Evolutionary conservation across 2,113 vertebrate genomes (phyloP), one percentile per base, ranked within the genome.

Genomic region (Microcebus ravelobensis): DNA sequence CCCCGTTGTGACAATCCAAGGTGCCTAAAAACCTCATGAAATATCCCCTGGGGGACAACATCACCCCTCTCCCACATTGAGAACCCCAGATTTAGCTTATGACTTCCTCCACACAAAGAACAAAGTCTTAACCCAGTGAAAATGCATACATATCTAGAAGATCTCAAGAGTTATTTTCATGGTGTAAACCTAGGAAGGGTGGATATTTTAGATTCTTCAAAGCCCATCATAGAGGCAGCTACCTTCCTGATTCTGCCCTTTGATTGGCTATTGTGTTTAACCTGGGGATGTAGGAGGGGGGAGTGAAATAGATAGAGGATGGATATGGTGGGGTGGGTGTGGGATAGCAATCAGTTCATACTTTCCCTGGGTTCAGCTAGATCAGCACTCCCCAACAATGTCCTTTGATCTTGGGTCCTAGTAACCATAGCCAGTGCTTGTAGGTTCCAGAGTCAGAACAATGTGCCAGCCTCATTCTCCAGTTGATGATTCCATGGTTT

Each of bases 401-500:
- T 25, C 11, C 82, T 91, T 91, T 89, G 39, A 23, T 74, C 95
- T 95, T 89, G 85, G 18, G 67, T 87, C 57, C 81, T 61, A 80
- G 67, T 90, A 96, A 96, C 42, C 65, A 86, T 29, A 81, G 55
- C 70, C 45, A 25, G 48, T 91, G 34, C 70, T 84, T 90, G 12
- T 88, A 88, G 48, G 45, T 94, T 90, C 61, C 34, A 87, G 73
- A 97, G 42, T 94, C 42, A 97, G 91, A 90, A 87, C 39, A 94
- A 68, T 50, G 50, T 97, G 61, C 95, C 77, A 82, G 50, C 52
- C 39, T 31, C 45, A 70, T 90, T 92, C 79, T 94, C 36, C 71
- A 96, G 68, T 67, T 93, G 96, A 95, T 93, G 59, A 94, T 83
- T 93, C 95, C 83, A 93, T 45, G 83, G 91, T 87, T 96, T 97